Evolutionary conservation across 2,113 vertebrate genomes (phyloP), one percentile per base, ranked within the genome.

Genomic region (Grammomys dolichurus): DNA sequence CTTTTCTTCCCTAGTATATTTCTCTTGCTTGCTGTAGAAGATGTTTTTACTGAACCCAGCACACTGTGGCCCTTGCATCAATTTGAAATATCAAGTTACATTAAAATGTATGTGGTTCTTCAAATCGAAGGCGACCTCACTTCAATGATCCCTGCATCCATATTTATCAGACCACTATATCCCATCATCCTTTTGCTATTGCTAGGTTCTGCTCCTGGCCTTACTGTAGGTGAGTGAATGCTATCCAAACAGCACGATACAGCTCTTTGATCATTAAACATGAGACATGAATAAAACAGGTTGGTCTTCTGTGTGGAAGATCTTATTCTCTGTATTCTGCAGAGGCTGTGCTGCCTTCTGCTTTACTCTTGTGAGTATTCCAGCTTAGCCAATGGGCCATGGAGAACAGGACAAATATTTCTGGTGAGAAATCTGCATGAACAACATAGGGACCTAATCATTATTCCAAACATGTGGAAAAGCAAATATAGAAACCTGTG

Each of bases 111-210:
- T 89, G 19, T 33, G 77, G 48, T 17, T 87, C 28, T 87, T 54
- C 65, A 70, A 8, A 87, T 26, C 7, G 13, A 58, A 96, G 7
- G 36, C 69, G 80, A 58, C 26, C 76, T 87, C 69, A 43, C 81
- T 95, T 82, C 67, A 36, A 81, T 67, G 48, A 86, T 69, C 65
- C 80, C 16, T 94, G 75, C 58, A 86, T 94, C 77, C 26, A 33
- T 90, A 63, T 56, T 87, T 80, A 84, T 87, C 65, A 89, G 16
- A 4, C 33, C 75, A 86, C 89, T 90, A 16, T 76, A 70, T 76
- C 76, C 33, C 33, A 87, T 82, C 54, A 92, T 48, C 31, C 36
- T 93, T 86, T 89, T 94, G 90, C 54, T 95, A 43, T 63, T 97
- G 80, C 60, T 22, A 31, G 3, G 31, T 89, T 85, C 75, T 95